These are phyloP conservation scores for Halcyon smyrnensis DNA, from an alignment of 2,797 vertebrate genomes.

Conservation along the genomic window DNA sequence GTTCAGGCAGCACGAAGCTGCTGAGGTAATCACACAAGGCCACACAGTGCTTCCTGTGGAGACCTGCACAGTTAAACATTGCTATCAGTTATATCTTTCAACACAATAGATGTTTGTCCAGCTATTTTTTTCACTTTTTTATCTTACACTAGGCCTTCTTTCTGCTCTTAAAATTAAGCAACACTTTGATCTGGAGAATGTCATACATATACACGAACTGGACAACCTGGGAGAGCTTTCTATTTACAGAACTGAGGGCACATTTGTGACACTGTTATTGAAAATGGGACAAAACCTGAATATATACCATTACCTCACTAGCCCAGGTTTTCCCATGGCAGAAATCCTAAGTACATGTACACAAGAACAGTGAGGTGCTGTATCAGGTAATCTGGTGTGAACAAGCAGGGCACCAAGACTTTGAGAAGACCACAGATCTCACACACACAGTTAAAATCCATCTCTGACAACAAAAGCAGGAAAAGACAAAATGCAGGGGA, in stretches of 20 bases:
- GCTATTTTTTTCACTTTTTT: background rate
- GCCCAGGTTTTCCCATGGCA: background rate
- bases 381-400: fast-evolving
- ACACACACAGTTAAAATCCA: background rate
- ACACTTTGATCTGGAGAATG: background rate
- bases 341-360: fast-evolving
- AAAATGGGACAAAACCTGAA: background rate
- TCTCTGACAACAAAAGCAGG: background rate
- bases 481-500: background rate
- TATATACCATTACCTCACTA: background rate
- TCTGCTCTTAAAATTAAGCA: background rate
- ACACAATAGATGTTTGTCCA: background rate
- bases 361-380: background rate
- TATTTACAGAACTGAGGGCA: background rate
- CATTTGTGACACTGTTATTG: background rate
- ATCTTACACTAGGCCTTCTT: background rate
- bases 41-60: background rate
- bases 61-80: background rate
- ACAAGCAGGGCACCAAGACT: background rate
- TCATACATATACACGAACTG: background rate
- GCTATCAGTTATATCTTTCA: background rate
- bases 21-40: background rate
- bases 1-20: background rate
- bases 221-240: background rate
- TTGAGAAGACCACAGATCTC: background rate